Evolutionary conservation across 2,888 invertebrate genomes (phyloP).

Genomic region (Tipula helvola): DNA sequence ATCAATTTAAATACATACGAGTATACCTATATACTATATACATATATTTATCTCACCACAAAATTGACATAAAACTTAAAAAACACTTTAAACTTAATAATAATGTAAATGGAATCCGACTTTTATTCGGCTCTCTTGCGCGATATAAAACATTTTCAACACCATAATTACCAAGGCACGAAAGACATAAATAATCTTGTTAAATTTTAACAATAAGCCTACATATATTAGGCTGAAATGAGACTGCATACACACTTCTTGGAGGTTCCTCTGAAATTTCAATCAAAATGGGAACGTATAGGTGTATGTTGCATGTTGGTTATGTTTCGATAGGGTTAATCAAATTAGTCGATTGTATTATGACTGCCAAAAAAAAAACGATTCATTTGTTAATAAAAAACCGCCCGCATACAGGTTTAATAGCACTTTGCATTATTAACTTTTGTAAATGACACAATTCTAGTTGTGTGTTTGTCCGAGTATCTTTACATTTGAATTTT

Average conservation of each 20-base stretch:
- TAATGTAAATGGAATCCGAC: neutral
- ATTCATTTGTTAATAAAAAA: neutral
- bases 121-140: neutral
- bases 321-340: neutral
- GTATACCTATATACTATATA: no score
- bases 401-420: neutral
- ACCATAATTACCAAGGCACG: neutral
- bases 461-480: neutral
- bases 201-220: neutral
- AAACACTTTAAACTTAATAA: neutral
- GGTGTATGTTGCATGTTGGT: neutral
- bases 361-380: neutral
- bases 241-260: neutral
- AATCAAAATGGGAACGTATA: neutral
- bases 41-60: neutral
- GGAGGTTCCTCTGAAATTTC: neutral
- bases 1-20: neutral
- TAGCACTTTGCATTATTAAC: neutral
- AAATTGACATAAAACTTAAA: neutral
- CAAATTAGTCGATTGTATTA: neutral
- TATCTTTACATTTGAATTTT: neutral
- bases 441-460: neutral
- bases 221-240: neutral
- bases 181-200: neutral
- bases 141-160: neutral